A percentile compares a stretch with the other conserved stretches of the same genome.
phyloP scores from a whole-genome alignment of 1,140 invertebrate species.

The Trichomalopsis sarcophagae region DNA sequence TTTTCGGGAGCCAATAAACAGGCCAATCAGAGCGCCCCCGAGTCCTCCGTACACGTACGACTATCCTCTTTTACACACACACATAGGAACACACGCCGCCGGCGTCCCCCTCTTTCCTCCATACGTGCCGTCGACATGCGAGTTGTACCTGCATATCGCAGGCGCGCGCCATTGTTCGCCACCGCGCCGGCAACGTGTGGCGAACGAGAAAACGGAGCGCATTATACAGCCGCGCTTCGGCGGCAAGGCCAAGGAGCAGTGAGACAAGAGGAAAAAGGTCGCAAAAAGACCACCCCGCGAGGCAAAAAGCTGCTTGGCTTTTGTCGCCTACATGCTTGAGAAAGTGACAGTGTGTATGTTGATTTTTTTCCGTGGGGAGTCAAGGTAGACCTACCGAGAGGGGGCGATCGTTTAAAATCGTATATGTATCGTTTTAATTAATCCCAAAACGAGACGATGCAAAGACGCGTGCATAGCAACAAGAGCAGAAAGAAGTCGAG shows the following conservation, averaged over 20 bases:
- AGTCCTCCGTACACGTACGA: neutral
- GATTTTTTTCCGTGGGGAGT: too few species aligned
- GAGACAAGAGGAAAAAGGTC: constrained; percentile 44
- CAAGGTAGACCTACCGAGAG: too few species aligned
- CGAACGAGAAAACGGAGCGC: constrained; percentile 28
- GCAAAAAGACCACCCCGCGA: constrained; percentile 31
- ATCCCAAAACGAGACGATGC: too few species aligned
- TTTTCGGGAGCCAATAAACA: constrained; percentile 37
- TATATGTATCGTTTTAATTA: too few species aligned
- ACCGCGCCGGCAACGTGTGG: constrained; percentile 6
- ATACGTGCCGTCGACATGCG: neutral
- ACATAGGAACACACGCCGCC: neutral
- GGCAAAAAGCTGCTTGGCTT: constrained; percentile 34
- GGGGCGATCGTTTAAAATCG: too few species aligned
- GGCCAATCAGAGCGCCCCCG: constrained; percentile 14
- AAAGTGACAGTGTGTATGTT: neutral
- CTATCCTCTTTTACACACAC: neutral
- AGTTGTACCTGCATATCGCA: neutral
- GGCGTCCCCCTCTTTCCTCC: neutral
- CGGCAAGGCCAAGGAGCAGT: constrained; percentile 15
- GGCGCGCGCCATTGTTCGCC: constrained; percentile 14
- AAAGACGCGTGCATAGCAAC: too few species aligned
- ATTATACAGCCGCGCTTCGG: neutral
- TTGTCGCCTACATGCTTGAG: constrained; percentile 41
- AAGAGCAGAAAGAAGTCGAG: too few species aligned